Percentiles rank a stretch among this genome's conserved stretches.
Conservation (phyloP, 35 echinoderm and acorn worm genomes). For the Ptychodera flava region DNA sequence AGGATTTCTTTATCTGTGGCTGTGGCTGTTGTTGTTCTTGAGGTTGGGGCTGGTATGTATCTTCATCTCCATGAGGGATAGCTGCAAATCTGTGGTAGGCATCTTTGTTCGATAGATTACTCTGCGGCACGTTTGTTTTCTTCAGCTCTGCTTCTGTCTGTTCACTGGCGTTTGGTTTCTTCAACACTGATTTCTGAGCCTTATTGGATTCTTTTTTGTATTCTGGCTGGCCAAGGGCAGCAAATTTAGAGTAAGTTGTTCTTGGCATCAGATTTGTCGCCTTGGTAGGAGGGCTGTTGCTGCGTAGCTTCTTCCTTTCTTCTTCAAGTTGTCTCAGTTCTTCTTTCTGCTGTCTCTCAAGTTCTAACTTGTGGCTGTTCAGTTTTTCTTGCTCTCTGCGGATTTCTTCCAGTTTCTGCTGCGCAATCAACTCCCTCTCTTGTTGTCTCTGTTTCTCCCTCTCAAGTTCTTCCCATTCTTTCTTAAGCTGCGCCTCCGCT, state of each 20-base stretch:
- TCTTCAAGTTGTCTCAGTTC: conserved; percentile 42
- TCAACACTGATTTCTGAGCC: not conserved
- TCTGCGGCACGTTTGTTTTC: not conserved
- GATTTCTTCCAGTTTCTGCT: conserved; percentile 38
- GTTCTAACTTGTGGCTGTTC: conserved; percentile 28
- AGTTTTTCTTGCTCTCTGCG: conserved; percentile 54
- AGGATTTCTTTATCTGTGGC: conserved; percentile 1
- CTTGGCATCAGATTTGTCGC: not conserved
- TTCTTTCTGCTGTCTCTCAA: conserved; percentile 62
- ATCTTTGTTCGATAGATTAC: not conserved
- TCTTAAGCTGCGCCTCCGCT: conserved; percentile 57
- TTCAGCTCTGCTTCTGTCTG: not conserved
- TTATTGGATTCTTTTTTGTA: conserved; percentile 18
- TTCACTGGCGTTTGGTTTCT: conserved; percentile 3
- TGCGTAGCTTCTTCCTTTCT: conserved; percentile 24
- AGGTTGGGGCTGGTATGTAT: not conserved
- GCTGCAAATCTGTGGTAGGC: not conserved
- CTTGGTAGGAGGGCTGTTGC: conserved; percentile 7
- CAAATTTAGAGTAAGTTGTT: not conserved
- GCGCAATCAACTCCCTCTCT: conserved; percentile 41
- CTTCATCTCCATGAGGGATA: conserved; percentile 4
- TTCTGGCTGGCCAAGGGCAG: conserved; percentile 6
- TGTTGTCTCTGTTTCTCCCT: conserved; percentile 50
- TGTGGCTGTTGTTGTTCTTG: not conserved
- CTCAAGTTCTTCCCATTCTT: conserved; percentile 73